Evolutionary conservation across 2,797 vertebrate genomes (phyloP).

Genomic region (Allobates femoralis): DNA sequence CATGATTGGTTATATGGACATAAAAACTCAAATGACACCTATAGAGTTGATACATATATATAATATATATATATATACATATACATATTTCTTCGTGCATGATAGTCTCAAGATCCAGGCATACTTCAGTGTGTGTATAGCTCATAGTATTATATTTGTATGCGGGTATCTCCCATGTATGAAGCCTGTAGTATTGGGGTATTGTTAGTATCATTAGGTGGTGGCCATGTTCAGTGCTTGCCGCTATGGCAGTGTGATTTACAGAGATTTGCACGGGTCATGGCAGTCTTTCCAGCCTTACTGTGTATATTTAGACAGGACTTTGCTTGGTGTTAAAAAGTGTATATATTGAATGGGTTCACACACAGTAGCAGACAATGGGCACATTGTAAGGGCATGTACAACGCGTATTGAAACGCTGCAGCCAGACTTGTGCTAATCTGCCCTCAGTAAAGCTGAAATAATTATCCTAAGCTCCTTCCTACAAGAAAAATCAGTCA

Average conservation of each 20-base stretch:
- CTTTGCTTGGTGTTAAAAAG: slow-evolving; percentile 92
- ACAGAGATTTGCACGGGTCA: slow-evolving; percentile 89
- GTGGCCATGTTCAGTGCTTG: slow-evolving; percentile 83
- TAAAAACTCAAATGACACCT: neutral
- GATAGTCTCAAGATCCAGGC: neutral
- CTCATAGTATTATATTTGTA: neutral
- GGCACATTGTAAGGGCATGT: slow-evolving; percentile 90
- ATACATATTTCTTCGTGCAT: too few relatives aligned
- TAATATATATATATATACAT: neutral
- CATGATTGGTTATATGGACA: neutral
- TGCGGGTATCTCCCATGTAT: neutral
- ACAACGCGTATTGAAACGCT: slow-evolving; percentile 74
- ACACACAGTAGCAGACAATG: slow-evolving; percentile 90
- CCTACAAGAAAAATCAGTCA: slow-evolving; percentile 94
- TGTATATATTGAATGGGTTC: slow-evolving; percentile 89
- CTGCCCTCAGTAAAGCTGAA: slow-evolving; percentile 95
- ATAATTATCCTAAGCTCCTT: slow-evolving; percentile 96
- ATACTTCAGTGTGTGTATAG: neutral
- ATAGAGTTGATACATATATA: neutral
- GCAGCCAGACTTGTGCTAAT: slow-evolving; percentile 92
- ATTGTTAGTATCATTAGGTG: slow-evolving; percentile 70
- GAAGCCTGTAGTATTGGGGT: slow-evolving; percentile 58
- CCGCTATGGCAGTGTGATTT: slow-evolving; percentile 91
- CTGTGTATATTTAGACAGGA: slow-evolving; percentile 91
- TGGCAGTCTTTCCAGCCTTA: slow-evolving; percentile 83